Base-by-base conservation (phyloP, 2,888 invertebrate genomes). In the Rosalia funebris region DNA sequence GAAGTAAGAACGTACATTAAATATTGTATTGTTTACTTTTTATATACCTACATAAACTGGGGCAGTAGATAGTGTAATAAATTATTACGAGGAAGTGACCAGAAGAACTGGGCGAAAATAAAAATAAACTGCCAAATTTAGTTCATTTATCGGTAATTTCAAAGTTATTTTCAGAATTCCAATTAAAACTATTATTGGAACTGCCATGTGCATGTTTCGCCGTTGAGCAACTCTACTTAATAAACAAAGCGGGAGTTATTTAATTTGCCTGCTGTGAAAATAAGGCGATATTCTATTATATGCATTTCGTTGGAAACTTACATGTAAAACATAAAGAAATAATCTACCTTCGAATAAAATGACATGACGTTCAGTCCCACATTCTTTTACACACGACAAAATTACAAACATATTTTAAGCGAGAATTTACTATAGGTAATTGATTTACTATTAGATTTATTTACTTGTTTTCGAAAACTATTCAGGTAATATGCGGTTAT, bases 101-200 rank as follows among this genome's bases (percentile, higher is more conserved):
- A 39, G 19, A 5, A 41, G 11, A 41, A 41, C n/a, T 41, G 17
- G 41, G 41, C 11, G 17, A 17, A 17, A 41, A 16, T 41, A 41
- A 41, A 41, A 41, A 41, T 41, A 41, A 37, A 41, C 41, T 41
- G 41, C 41, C 41, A n/a, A 41, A 41, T 41, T 41, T 17, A 41
- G 16, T 41, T 41, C 41, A 41, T 41, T 41, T 41, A 41, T 41
- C 41, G 41, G 41, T 41, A 41, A 41, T 41, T 41, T 41, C 41
- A 17, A 41, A 41, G 41, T 41, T 41, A 41, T 41, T 41, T 41
- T 41, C 15, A 19, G 41, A 41, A 11, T 41, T 41, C 41, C 17
- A 41, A 41, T 41, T 41, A 41, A 41, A 41, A 16, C 41, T 41
- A 41, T 41, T 41, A 41, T 17, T 41, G 41, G 41, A 41, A 41